Percentiles rank a stretch among this genome's conserved stretches.
These are phyloP conservation scores for Alectura lathami DNA, from an alignment of 2,113 vertebrate genomes.

Conservation along the genomic window DNA sequence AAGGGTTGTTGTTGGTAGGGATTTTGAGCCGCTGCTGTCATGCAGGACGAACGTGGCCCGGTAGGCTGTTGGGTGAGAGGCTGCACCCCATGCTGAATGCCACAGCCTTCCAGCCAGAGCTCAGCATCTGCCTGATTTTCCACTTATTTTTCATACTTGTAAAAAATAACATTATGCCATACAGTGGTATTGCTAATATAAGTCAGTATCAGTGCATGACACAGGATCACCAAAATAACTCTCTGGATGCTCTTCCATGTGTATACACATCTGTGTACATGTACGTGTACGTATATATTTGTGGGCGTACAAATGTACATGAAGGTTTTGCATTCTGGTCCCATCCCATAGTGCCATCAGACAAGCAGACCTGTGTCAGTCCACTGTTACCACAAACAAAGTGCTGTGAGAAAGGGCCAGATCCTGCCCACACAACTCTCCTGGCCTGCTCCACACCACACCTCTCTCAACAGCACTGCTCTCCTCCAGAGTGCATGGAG, in stretches of 20 bases:
- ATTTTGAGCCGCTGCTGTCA: background rate
- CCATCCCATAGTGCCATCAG: background rate
- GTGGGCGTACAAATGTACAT: background rate
- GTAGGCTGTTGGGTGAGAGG: background rate
- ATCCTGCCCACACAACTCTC: background rate
- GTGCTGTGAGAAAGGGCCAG: background rate
- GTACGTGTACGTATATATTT: too few relatives aligned
- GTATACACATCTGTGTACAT: background rate
- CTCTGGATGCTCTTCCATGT: background rate
- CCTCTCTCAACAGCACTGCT: background rate
- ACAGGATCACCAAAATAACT: background rate
- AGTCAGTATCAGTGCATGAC: background rate
- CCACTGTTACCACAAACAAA: fast-evolving
- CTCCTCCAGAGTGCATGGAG: fast-evolving
- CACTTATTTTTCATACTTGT: background rate
- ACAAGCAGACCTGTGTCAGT: background rate
- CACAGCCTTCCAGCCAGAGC: background rate
- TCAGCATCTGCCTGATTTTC: background rate
- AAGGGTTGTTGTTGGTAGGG: background rate
- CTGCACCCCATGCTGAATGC: background rate
- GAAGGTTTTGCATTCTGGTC: background rate
- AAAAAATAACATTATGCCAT: fast-evolving
- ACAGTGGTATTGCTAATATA: background rate
- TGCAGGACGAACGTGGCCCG: background rate
- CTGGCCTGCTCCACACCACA: fast-evolving